phyloP scores from a whole-genome alignment of 92 coral and sea anemone genomes.

The Micromussa lordhowensis region DNA sequence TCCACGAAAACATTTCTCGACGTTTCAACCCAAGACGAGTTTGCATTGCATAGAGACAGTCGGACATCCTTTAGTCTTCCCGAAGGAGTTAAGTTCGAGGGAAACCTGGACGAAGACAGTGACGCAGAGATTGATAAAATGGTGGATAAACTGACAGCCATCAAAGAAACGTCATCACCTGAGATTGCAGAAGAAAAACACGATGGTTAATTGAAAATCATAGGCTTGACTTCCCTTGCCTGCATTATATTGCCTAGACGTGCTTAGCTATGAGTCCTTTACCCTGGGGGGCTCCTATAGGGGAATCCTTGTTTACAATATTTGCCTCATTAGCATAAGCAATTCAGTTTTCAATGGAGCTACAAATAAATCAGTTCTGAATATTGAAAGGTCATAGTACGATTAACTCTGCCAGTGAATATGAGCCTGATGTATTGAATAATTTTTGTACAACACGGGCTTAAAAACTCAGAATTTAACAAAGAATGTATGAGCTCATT shows the following conservation, averaged over 20 bases:
- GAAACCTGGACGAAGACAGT: constrained; percentile 83
- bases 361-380: no score
- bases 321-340: no score
- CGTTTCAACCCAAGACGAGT: constrained; percentile 40
- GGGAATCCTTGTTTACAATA: no score
- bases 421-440: no score
- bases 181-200: constrained; percentile 1
- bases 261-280: no score
- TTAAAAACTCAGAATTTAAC: no score
- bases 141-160: constrained; percentile 48
- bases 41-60: constrained; percentile 63
- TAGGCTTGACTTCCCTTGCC: background rate
- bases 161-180: constrained; percentile 19
- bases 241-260: background rate
- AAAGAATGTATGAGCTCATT: no score
- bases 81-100: constrained; percentile 86
- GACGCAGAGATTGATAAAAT: constrained; percentile 84
- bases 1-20: constrained; percentile 47
- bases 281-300: no score
- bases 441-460: no score
- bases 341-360: no score
- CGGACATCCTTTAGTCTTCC: constrained; percentile 84
- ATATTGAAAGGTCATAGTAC: no score
- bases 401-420: no score
- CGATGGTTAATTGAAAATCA: background rate